Conservation (phyloP, 1,140 invertebrate species). For the Holcopasites calliopsidis region DNA sequence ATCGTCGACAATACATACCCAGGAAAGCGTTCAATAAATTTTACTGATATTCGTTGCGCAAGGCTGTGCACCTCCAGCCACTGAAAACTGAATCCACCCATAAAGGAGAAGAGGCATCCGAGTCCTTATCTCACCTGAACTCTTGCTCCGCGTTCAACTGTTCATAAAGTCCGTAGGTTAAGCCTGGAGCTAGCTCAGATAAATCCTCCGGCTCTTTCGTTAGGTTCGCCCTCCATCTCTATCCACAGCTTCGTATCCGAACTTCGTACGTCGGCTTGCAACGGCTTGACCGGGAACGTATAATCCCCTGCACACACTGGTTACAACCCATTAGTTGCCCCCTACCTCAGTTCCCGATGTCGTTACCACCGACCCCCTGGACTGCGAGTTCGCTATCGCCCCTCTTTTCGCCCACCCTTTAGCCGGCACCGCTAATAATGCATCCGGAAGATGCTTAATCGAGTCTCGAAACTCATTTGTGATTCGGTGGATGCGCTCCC, state of each 20-base stretch:
- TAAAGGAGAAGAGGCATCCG: no score
- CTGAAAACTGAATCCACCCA: no score
- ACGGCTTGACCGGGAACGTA: conserved; percentile 59
- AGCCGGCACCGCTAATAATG: conserved; percentile 57
- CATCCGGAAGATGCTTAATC: conserved; percentile 61
- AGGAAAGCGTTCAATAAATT: no score
- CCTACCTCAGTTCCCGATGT: background rate
- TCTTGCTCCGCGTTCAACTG: conserved; percentile 53
- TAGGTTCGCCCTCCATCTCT: background rate
- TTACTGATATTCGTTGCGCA: no score
- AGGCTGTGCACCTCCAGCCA: no score
- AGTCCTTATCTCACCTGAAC: conserved; percentile 70
- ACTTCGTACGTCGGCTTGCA: conserved; percentile 44
- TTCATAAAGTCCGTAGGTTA: conserved; percentile 68
- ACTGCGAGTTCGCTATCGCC: conserved; percentile 25
- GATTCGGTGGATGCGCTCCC: conserved; percentile 57
- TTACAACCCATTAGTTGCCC: conserved; percentile 63
- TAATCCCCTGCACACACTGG: conserved; percentile 63
- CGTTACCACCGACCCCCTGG: conserved; percentile 14
- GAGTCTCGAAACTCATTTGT: conserved; percentile 64
- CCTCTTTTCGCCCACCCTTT: conserved; percentile 39
- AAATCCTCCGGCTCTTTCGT: conserved; percentile 6
- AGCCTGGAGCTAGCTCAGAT: conserved; percentile 45
- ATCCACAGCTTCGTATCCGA: conserved; percentile 16
- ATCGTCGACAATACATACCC: no score